phyloP scores from a whole-genome alignment of 2,113 vertebrate genomes.

The Neogobius melanostomus region DNA sequence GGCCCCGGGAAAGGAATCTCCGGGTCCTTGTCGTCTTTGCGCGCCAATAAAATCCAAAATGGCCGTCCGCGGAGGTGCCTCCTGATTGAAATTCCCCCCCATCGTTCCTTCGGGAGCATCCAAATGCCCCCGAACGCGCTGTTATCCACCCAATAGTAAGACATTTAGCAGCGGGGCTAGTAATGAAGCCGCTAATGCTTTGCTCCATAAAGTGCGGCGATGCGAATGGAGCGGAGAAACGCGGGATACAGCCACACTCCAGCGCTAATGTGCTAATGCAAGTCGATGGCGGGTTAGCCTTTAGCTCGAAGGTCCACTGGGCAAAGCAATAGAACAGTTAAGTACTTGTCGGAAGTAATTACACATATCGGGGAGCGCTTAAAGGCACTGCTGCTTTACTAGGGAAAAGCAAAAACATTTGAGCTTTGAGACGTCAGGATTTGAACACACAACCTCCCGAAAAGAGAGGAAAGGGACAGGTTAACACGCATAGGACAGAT shows the following conservation, averaged over 20 bases:
- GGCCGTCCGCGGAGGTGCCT: conserved; percentile 69
- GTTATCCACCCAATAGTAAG: conserved; percentile 29
- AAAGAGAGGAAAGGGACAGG: too few relatives aligned
- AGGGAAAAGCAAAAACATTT: too few relatives aligned
- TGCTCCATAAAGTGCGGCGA: conserved; percentile 65
- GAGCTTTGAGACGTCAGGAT: background rate
- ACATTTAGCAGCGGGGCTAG: conserved; percentile 48
- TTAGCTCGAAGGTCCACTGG: background rate
- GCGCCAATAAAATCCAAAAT: conserved; percentile 69
- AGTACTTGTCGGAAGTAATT: background rate
- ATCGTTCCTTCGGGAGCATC: conserved; percentile 66
- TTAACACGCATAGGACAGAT: too few relatives aligned
- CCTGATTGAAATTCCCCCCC: conserved; percentile 69
- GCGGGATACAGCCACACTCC: conserved; percentile 45
- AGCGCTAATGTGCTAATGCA: background rate
- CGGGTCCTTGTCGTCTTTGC: conserved; percentile 44
- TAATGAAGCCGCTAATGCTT: conserved; percentile 58
- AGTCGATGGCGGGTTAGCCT: background rate
- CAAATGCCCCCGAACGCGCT: conserved; percentile 31
- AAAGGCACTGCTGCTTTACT: background rate
- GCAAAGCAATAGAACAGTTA: background rate
- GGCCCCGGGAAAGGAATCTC: conserved; percentile 24
- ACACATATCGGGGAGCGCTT: background rate
- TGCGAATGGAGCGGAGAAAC: conserved; percentile 51
- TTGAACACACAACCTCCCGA: background rate